Conservation (phyloP, 2,113 vertebrate species). For the Trogon melanurus region DNA sequence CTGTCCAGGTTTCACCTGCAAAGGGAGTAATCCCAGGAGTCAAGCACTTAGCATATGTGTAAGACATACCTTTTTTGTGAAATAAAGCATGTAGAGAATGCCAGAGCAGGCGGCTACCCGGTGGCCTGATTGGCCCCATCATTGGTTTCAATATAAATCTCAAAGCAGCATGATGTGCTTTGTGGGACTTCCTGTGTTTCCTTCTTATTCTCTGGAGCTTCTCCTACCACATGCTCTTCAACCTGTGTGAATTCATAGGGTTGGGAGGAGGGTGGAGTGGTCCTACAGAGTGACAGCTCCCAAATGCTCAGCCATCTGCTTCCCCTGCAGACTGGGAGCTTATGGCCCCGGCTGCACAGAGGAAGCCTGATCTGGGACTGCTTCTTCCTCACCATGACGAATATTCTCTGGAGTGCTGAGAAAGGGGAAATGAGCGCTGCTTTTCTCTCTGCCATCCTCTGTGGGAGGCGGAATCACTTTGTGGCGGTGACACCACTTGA, state of each 20-base stretch:
- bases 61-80: neutral
- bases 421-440: neutral
- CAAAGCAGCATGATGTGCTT: neutral
- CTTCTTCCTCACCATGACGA: neutral
- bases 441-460: neutral
- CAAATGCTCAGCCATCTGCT: slow-evolving; percentile 17
- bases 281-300: neutral
- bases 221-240: neutral
- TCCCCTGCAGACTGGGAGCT: neutral
- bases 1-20: neutral
- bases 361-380: neutral
- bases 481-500: neutral
- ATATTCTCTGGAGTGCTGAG: neutral
- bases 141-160: neutral
- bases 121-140: neutral
- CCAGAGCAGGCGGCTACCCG: neutral
- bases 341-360: neutral
- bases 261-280: neutral
- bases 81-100: neutral
- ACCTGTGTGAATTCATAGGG: neutral
- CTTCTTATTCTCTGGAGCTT: neutral
- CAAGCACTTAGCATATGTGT: neutral
- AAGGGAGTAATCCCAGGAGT: neutral
- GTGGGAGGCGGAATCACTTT: neutral
- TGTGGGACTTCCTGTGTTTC: neutral